A percentile compares a stretch with the other conserved stretches of the same genome.
These are phyloP conservation scores for Gymnothorax reevesii DNA, from an alignment of 2,797 vertebrate genomes.

Conservation along the genomic window DNA sequence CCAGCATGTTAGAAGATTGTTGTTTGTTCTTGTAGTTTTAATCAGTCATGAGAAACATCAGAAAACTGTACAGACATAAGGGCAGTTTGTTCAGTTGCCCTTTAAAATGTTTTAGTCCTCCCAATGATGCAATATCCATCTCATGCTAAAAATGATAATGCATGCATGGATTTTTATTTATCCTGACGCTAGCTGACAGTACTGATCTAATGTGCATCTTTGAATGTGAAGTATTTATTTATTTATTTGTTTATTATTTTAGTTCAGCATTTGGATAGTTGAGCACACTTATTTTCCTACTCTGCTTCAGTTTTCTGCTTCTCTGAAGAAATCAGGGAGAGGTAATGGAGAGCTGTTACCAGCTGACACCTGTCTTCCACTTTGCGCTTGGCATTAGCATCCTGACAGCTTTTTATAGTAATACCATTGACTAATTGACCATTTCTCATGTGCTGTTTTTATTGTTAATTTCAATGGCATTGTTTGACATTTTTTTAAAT, in stretches of 20 bases:
- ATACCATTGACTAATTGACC: not conserved
- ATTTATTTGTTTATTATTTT: not conserved
- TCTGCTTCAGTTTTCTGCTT: not conserved
- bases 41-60: not conserved
- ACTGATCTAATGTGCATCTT: not conserved
- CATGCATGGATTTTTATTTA: not conserved
- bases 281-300: not conserved
- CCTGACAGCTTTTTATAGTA: not conserved
- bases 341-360: not conserved
- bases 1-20: not conserved
- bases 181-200: not conserved
- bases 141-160: not conserved
- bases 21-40: not conserved
- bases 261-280: too few relatives aligned
- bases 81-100: not conserved
- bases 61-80: not conserved
- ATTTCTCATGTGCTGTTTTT: not conserved
- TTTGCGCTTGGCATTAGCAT: not conserved
- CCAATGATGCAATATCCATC: not conserved
- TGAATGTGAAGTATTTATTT: not conserved
- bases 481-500: not conserved
- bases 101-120: not conserved
- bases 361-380: slow-evolving; percentile 1
- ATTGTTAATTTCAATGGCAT: not conserved
- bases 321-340: not conserved